phyloP scores from a whole-genome alignment of 2,797 vertebrate genomes.

The Pachyuromys duprasi region DNA sequence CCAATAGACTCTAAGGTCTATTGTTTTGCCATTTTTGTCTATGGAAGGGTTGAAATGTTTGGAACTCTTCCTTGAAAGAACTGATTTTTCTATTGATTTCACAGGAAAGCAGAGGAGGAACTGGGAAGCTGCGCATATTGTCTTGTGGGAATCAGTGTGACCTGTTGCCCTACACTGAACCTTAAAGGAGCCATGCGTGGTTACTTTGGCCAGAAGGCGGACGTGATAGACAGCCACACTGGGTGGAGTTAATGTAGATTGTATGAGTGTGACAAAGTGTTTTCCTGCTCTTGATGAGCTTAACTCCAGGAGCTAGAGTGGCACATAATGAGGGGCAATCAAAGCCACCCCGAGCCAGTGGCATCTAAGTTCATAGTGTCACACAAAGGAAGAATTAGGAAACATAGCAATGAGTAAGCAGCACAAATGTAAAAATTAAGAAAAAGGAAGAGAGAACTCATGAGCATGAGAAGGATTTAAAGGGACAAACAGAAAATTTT shows the following conservation, averaged over 20 bases:
- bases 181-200: too few species aligned
- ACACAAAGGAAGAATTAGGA: not conserved
- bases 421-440: not conserved
- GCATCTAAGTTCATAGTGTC: not conserved
- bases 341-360: not conserved
- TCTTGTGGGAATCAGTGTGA: not conserved
- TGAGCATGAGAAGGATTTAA: too few species aligned
- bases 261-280: not conserved
- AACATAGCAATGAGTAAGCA: not conserved
- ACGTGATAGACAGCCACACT: not conserved
- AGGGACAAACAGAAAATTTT: not conserved
- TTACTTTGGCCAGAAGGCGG: not conserved
- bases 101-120: not conserved
- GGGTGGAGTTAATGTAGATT: not conserved
- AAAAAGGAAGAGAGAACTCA: not conserved
- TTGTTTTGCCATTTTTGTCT: conserved; percentile 60
- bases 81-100: not conserved
- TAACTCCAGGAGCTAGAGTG: not conserved
- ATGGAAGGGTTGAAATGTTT: not conserved
- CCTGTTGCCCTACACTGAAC: not conserved
- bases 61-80: not conserved
- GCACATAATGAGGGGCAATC: too few species aligned
- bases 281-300: not conserved
- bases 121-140: not conserved
- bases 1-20: conserved; percentile 50